A percentile compares a stretch with the other conserved stretches of the same genome.
phyloP scores from a whole-genome alignment of 1,140 invertebrate genomes.

The Penaeus indicus region DNA sequence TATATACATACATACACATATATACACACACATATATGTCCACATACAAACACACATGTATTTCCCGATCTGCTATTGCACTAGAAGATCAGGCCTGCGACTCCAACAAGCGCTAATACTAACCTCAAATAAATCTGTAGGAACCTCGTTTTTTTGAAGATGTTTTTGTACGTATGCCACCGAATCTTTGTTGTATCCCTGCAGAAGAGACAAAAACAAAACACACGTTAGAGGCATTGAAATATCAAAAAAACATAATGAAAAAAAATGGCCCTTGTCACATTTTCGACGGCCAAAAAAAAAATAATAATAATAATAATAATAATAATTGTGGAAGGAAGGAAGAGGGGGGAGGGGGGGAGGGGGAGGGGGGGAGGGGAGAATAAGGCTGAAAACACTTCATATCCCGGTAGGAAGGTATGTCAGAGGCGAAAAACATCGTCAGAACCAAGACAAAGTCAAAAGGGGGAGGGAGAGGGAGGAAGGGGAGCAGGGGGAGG shows the following conservation, averaged over 20 bases:
- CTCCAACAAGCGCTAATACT: constrained; percentile 68
- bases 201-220: no score
- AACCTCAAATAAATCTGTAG: constrained; percentile 97
- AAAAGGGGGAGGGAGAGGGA: neutral
- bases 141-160: constrained; percentile 96
- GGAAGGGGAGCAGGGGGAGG: neutral
- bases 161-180: constrained; percentile 97
- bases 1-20: constrained; percentile 7
- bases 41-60: neutral
- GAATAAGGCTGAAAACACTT: no score
- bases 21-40: neutral
- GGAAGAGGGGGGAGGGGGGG: neutral
- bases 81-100: no score
- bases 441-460: no score
- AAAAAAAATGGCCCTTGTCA: no score
- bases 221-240: no score
- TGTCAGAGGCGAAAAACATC: no score
- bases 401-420: no score
- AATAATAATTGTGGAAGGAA: neutral
- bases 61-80: no score
- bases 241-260: no score
- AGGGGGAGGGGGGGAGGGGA: no score
- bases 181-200: constrained; percentile 97
- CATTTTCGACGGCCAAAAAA: neutral
- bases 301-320: no score